Base-by-base conservation (phyloP, 1,140 invertebrate species). In the Cryptotermes secundus region DNA sequence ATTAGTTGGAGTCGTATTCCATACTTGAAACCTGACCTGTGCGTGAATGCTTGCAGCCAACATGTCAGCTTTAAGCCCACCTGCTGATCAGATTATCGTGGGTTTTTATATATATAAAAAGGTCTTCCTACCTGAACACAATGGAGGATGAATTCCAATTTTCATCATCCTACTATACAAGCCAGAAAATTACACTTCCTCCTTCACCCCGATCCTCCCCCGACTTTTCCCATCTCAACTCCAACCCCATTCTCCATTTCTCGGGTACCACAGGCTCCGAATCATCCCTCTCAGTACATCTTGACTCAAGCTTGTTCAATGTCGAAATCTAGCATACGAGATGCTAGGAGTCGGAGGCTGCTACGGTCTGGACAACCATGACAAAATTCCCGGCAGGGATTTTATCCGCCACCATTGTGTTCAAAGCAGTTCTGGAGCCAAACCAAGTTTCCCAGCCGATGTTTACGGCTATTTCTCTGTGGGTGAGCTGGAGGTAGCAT, bases 71-170 rank as follows among this genome's bases (percentile, higher is more conserved):
- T 72, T 72, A 72, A 72, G 59, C 59, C 59, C 59, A 72, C 59
- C 59, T 72, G 45, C 45, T 49, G 59, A 72, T 72, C 59, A n/a
- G 59, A 72, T 72, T 72, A 72, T 72, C 59, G 26, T 72, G 26
- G n/a, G 59, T 72, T 65, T 72, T 31, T 72, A 72, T 31, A 72
- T 72, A 72, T 72, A 72, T 31, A 72, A 31, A 72, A 72, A 72
- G 59, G 59, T 72, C 59, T 72, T 72, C 53, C 59, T 72, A 72
- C 59, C 59, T 72, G 59, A 72, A 72, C 59, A 72, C 59, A 72
- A 72, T 72, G 59, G 59, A 26, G 59, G 59, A 72, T 72, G 59
- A 14, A 72, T 72, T 72, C 59, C 59, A 72, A 72, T 72, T 72
- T 72, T 72, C 59, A 72, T 72, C 59, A 72, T 72, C 59, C 59